Percentiles rank a stretch among this genome's conserved stretches.
phyloP scores from a whole-genome alignment of 1,140 invertebrate genomes.

The Drosophila varians region DNA sequence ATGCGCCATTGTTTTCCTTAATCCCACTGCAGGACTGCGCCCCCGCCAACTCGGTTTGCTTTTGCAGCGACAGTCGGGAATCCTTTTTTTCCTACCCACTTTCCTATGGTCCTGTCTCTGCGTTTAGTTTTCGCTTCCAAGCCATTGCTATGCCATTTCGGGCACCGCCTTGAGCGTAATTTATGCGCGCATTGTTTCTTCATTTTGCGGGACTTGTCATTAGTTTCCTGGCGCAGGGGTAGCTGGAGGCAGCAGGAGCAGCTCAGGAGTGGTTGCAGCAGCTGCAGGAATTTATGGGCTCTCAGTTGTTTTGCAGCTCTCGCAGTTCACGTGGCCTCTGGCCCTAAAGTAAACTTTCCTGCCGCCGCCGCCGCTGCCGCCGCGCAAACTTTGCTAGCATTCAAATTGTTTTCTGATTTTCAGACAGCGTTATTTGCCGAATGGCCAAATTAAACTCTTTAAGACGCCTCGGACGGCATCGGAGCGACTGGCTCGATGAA shows the following conservation, averaged over 20 bases:
- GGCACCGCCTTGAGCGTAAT: conserved; percentile 61
- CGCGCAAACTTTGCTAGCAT: conserved; percentile 21
- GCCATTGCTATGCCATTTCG: conserved; percentile 70
- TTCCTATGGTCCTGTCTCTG: not conserved
- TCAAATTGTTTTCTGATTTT: conserved; percentile 51
- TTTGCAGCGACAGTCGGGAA: conserved; percentile 56
- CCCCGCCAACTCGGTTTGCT: not conserved
- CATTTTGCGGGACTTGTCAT: conserved; percentile 70
- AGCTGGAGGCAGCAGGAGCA: not conserved
- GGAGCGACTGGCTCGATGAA: conserved; percentile 61
- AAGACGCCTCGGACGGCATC: conserved; percentile 31
- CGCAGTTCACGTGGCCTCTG: conserved; percentile 35
- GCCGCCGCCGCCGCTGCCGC: conserved; percentile 8
- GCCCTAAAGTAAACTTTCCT: conserved; percentile 47
- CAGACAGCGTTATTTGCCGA: conserved; percentile 17
- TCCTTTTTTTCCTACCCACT: conserved; percentile 18
- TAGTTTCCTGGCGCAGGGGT: conserved; percentile 40
- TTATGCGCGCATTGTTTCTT: conserved; percentile 78
- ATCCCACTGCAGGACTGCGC: conserved; percentile 31
- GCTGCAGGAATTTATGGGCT: conserved; percentile 68
- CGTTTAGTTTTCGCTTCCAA: conserved; percentile 61
- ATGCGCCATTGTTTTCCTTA: conserved; percentile 76
- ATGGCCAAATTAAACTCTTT: conserved; percentile 49
- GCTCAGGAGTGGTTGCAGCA: conserved; percentile 49
- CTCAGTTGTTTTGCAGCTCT: conserved; percentile 37